Evolutionary conservation across 2,797 vertebrate genomes (phyloP).

Genomic region (Hydrolagus colliei): DNA sequence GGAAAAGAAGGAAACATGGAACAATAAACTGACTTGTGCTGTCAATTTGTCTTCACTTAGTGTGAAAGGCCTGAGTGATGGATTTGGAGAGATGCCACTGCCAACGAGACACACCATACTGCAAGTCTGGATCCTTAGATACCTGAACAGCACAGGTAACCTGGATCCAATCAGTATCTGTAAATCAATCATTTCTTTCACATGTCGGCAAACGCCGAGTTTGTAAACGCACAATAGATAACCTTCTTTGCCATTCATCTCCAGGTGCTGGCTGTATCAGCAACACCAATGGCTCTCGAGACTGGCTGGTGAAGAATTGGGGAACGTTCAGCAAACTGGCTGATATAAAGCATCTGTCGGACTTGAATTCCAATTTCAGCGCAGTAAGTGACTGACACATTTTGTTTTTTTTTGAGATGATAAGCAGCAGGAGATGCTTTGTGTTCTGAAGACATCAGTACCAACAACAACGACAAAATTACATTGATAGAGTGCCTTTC

Average conservation of each 20-base stretch:
- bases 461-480: no score
- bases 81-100: background rate
- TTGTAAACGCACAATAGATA: no score
- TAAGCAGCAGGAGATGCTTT: no score
- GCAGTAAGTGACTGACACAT: background rate
- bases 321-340: conserved; percentile 38
- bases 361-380: background rate
- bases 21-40: background rate
- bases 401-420: no score
- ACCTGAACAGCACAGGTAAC: conserved; percentile 4
- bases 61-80: background rate
- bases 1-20: no score
- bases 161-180: no score
- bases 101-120: background rate
- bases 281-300: background rate
- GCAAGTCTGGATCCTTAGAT: background rate
- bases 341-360: conserved; percentile 28
- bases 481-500: no score
- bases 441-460: no score
- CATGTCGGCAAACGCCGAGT: no score
- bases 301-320: conserved; percentile 40
- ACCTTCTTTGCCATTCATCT: background rate
- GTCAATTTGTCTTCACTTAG: background rate
- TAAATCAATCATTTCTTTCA: no score
- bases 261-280: conserved; percentile 37